Base-by-base conservation (phyloP, 1,140 invertebrate genomes). In the Coptotermes formosanus region DNA sequence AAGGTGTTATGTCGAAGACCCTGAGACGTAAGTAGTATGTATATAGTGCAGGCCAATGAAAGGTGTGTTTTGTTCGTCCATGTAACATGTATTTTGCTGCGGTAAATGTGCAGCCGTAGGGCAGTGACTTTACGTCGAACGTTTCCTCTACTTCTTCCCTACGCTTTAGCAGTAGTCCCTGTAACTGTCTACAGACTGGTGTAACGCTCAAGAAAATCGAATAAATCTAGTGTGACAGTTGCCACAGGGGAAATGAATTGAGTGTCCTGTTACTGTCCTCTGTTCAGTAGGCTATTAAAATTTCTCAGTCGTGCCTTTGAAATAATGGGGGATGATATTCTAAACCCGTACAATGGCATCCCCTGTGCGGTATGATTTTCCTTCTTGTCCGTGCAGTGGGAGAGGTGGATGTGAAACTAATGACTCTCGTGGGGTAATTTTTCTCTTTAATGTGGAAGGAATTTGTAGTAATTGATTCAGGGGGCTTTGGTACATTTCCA, bases 391-490 rank as follows among this genome's bases (percentile, higher is more conserved):
- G 9, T 75, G 59, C 59, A 75, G 64, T 75, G 25, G 25, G 25
- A 30, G 64, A 25, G 16, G 0, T n/a, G 7, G 59, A 64, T 8
- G 9, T 14, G 25, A 75, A 75, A 75, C 64, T 75, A 75, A n/a
- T 75, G n/a, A 25, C 64, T 8, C 25, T 75, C n/a, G 8, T 8
- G 64, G 64, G 59, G 19, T 23, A 7, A n/a, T 19, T 64, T 16
- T 64, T 64, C 59, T 64, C 59, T 64, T 64, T 64, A 64, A 64
- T 64, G 59, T 64, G 21, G 16, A n/a, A 7, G 59, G n/a, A 75
- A 75, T 75, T 75, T 75, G n/a, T 75, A 75, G 16, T 75, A 75
- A 75, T 75, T 75, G 64, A 75, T 75, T 75, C 25, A 75, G 30
- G 64, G 64, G n/a, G 64, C 9, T 75, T n/a, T 75, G n/a, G 25